Percentiles rank a stretch among this genome's conserved stretches.
Evolutionary conservation across 2,888 invertebrate genomes (phyloP).

Genomic region (Theodoxus fluviatilis): DNA sequence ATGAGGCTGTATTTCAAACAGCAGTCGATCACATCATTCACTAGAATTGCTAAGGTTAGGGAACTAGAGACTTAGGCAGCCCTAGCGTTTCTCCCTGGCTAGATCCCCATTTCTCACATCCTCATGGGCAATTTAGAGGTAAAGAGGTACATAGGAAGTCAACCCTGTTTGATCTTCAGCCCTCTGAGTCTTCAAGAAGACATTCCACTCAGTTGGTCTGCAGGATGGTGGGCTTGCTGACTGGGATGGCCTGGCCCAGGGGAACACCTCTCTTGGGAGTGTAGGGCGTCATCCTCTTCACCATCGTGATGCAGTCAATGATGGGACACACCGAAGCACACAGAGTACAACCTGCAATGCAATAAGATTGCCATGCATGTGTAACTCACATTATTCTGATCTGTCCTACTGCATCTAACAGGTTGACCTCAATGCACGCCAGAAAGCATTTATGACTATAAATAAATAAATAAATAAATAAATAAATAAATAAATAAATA

Average conservation of each 20-base stretch:
- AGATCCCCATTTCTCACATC: too few relatives aligned
- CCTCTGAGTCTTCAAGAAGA: neutral
- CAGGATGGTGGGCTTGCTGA: slow-evolving; percentile 33
- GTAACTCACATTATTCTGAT: too few relatives aligned
- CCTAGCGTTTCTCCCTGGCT: too few relatives aligned
- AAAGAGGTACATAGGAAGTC: neutral
- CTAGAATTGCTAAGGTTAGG: too few relatives aligned
- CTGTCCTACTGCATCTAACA: neutral
- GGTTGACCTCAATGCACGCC: neutral
- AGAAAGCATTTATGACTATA: too few relatives aligned
- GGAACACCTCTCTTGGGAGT: slow-evolving; percentile 67
- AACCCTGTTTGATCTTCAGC: neutral
- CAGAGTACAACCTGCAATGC: slow-evolving; percentile 86
- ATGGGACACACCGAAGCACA: slow-evolving; percentile 98
- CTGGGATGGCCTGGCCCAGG: slow-evolving; percentile 28
- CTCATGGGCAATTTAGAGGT: too few relatives aligned
- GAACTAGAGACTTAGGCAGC: too few relatives aligned
- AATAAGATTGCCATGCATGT: too few relatives aligned
- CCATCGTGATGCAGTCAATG: slow-evolving; percentile 98
- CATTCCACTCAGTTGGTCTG: slow-evolving; percentile 38
- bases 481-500: neutral
- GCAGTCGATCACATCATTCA: too few relatives aligned
- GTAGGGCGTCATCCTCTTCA: slow-evolving; percentile 85
- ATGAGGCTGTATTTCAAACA: too few relatives aligned
- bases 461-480: neutral